These are phyloP conservation scores for Orchesellides sinensis DNA, from an alignment of 2,888 invertebrate genomes.

Conservation along the genomic window DNA sequence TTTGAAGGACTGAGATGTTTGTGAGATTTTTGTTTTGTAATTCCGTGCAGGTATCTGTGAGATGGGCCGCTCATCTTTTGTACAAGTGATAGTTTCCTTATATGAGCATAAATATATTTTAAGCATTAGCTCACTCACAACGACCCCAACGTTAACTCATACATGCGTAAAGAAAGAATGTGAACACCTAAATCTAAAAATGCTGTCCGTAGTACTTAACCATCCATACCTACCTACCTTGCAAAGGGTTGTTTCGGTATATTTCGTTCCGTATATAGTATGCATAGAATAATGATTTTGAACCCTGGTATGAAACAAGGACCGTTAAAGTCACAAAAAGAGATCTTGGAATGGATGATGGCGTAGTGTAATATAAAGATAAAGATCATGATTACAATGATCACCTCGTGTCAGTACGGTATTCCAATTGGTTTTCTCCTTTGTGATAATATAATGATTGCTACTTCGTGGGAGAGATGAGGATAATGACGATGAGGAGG, in stretches of 20 bases:
- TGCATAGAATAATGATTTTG: not conserved
- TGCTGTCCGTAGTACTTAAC: too few relatives aligned
- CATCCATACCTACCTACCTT: too few relatives aligned
- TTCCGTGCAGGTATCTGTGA: slow-evolving; percentile 41
- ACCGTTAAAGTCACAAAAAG: slow-evolving; percentile 27
- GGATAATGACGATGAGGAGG: slow-evolving; percentile 28
- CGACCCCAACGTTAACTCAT: not conserved
- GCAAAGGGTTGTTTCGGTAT: too few relatives aligned
- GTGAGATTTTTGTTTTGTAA: slow-evolving; percentile 36
- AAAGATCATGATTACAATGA: slow-evolving; percentile 59
- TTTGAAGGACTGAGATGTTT: slow-evolving; percentile 25
- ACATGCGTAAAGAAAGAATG: not conserved
- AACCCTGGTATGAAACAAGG: not conserved
- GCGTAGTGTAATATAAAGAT: slow-evolving; percentile 56
- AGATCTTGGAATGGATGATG: slow-evolving; percentile 12
- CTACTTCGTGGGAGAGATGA: slow-evolving; percentile 49
- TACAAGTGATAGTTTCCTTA: not conserved
- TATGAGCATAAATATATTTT: not conserved
- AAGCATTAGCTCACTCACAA: not conserved
- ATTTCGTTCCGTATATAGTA: not conserved
- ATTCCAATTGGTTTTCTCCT: slow-evolving; percentile 66
- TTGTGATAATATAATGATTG: slow-evolving; percentile 57
- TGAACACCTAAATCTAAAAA: too few relatives aligned
- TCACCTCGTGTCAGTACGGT: slow-evolving; percentile 66
- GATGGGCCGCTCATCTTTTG: not conserved